Conservation (phyloP, 2,113 vertebrate genomes). For the Cyprinus carpio region DNA sequence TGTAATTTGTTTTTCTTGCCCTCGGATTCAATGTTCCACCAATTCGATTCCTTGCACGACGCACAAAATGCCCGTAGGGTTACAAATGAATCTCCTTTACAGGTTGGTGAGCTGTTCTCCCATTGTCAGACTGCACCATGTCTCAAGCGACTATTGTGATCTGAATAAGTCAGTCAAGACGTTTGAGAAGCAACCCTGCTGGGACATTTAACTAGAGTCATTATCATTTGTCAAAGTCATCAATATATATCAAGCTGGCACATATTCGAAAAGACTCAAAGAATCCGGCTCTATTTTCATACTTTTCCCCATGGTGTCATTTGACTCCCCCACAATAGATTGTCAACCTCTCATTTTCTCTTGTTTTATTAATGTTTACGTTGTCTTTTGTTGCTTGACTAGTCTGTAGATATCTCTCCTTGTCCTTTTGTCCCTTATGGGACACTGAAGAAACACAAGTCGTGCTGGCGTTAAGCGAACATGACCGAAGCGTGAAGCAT, state of each 20-base stretch:
- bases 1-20: slow-evolving; percentile 51
- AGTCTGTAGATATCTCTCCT: not conserved
- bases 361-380: not conserved
- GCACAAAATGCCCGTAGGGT: slow-evolving; percentile 2
- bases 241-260: slow-evolving; percentile 6
- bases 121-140: not conserved
- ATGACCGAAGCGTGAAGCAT: slow-evolving; percentile 68
- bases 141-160: not conserved
- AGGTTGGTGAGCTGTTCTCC: not conserved
- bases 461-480: slow-evolving; percentile 20
- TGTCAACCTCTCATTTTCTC: not conserved
- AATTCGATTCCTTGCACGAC: not conserved
- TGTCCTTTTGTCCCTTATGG: slow-evolving; percentile 44
- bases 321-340: not conserved
- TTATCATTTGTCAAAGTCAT: slow-evolving; percentile 22
- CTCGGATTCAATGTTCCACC: slow-evolving; percentile 11
- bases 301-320: not conserved
- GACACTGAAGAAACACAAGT: slow-evolving; percentile 48
- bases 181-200: not conserved
- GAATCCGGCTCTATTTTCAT: no score
- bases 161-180: not conserved
- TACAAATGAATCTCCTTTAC: slow-evolving; percentile 1
- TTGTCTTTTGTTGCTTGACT: not conserved
- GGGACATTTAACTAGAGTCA: not conserved
- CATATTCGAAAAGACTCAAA: slow-evolving; percentile 13